These are phyloP conservation scores for Cotesia congregata DNA, from an alignment of 2,888 invertebrate species.

Conservation along the genomic window DNA sequence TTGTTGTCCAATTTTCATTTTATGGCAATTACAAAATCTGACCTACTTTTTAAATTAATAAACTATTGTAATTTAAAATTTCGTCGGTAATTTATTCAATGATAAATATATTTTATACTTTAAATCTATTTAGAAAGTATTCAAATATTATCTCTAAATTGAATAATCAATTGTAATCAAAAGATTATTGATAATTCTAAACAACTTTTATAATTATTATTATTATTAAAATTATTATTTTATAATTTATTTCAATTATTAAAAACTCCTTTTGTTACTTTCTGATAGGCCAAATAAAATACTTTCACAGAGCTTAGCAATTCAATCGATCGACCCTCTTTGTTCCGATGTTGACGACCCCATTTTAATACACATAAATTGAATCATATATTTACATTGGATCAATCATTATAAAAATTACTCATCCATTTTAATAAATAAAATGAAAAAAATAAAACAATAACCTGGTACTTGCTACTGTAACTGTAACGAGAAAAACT, in stretches of 20 bases:
- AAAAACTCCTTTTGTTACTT: neutral
- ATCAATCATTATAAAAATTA: constrained; percentile 11
- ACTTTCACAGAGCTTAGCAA: neutral
- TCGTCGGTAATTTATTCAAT: too few relatives aligned
- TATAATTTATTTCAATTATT: too few relatives aligned
- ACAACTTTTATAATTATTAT: too few relatives aligned
- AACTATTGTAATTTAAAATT: too few relatives aligned
- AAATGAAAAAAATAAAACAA: neutral
- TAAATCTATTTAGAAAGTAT: neutral
- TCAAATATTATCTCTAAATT: too few relatives aligned
- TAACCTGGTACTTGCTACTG: too few relatives aligned
- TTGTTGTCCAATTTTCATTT: neutral
- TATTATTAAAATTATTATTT: too few relatives aligned
- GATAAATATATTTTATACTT: neutral
- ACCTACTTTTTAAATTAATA: too few relatives aligned
- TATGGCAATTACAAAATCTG: neutral
- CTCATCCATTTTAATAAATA: neutral
- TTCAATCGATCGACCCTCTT: constrained; percentile 23
- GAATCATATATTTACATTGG: constrained; percentile 1
- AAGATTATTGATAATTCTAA: too few relatives aligned
- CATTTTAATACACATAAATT: neutral
- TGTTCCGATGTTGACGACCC: constrained; percentile 17
- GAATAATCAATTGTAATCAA: too few relatives aligned
- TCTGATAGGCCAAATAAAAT: neutral
- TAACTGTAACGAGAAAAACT: neutral